Percentiles rank a stretch among this genome's conserved stretches.
Evolutionary conservation across 1,140 invertebrate species (phyloP).

Genomic region (Sarcophaga bullata): DNA sequence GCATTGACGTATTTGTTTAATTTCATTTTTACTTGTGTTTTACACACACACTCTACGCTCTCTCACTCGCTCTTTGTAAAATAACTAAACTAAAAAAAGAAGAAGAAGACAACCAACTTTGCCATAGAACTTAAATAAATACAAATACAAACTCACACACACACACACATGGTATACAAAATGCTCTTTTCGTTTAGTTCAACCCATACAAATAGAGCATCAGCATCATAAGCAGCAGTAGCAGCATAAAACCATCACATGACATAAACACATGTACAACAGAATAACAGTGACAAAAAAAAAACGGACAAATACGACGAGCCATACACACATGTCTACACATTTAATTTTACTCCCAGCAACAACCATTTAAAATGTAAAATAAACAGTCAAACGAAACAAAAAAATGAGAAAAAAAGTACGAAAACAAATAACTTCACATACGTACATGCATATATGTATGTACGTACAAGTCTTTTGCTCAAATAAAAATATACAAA

Average conservation of each 20-base stretch:
- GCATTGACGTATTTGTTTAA: constrained; percentile 40
- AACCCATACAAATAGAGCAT: background rate
- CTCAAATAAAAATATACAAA: background rate
- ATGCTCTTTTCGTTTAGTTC: too few relatives aligned
- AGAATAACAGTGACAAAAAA: background rate
- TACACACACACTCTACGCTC: background rate
- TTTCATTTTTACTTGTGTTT: constrained; percentile 30
- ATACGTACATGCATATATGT: background rate
- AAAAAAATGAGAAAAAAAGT: background rate
- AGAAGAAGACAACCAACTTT: too few relatives aligned
- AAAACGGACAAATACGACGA: background rate
- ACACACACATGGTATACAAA: background rate
- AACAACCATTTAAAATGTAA: background rate
- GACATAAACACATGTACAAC: background rate
- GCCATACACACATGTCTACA: background rate
- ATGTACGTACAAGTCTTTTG: too few relatives aligned
- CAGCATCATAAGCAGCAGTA: background rate
- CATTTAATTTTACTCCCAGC: background rate
- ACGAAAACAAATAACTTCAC: background rate
- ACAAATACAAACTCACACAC: background rate
- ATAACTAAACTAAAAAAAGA: too few relatives aligned
- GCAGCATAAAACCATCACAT: background rate
- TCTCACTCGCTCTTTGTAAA: too few relatives aligned
- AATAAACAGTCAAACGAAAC: constrained; percentile 14
- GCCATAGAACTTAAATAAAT: too few relatives aligned